These are phyloP conservation scores for Gadus macrocephalus DNA, from an alignment of 2,113 vertebrate genomes.

Conservation along the genomic window DNA sequence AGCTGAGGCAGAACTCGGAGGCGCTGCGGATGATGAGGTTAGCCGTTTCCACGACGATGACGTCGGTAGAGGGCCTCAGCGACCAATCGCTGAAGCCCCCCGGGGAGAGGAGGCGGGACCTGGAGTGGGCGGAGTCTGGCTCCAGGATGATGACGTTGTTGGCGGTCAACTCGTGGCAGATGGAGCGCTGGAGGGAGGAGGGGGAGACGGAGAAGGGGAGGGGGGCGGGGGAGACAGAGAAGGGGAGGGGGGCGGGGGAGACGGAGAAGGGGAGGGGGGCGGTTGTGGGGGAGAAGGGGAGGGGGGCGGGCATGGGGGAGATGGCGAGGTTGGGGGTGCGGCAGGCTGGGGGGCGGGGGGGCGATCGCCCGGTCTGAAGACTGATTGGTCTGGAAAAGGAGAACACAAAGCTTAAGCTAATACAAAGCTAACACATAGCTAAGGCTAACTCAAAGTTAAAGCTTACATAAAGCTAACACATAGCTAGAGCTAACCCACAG, in stretches of 20 bases:
- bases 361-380: slow-evolving; percentile 46
- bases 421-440: not conserved
- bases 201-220: slow-evolving; percentile 18
- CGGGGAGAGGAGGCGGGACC: slow-evolving; percentile 39
- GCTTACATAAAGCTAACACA: not conserved
- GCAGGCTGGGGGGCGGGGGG: slow-evolving; percentile 51
- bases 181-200: slow-evolving; percentile 44
- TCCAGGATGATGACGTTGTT: slow-evolving; percentile 69
- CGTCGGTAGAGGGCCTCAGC: slow-evolving; percentile 29
- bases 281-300: slow-evolving; percentile 31
- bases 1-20: slow-evolving; percentile 64
- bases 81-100: slow-evolving; percentile 50
- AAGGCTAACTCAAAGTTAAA: not conserved
- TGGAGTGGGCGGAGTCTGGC: slow-evolving; percentile 52
- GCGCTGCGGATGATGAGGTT: slow-evolving; percentile 68
- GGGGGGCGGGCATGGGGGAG: slow-evolving; percentile 42
- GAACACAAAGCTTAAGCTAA: not conserved
- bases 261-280: slow-evolving; percentile 20
- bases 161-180: slow-evolving; percentile 63
- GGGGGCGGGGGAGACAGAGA: slow-evolving; percentile 38
- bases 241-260: slow-evolving; percentile 29
- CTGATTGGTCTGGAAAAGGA: slow-evolving; percentile 41
- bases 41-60: slow-evolving; percentile 67
- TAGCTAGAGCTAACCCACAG: not conserved
- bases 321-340: slow-evolving; percentile 54